Evolutionary conservation across 2,888 invertebrate species (phyloP).

Genomic region (Dolichomitus sp.): DNA sequence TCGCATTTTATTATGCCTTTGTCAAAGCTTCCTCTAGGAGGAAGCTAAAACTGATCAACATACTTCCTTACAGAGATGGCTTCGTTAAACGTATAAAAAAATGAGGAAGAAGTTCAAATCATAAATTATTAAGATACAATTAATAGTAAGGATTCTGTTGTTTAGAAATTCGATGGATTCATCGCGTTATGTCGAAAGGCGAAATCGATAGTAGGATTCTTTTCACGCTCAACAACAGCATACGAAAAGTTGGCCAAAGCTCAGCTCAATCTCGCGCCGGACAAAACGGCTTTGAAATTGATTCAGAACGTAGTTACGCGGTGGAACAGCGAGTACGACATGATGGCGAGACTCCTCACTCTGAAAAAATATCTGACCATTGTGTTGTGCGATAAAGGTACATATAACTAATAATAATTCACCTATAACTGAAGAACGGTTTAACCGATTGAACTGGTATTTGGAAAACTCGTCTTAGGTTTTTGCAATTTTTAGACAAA

Average conservation of each 20-base stretch:
- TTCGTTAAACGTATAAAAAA: no score
- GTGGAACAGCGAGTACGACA: slow-evolving; percentile 49
- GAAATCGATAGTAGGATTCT: slow-evolving; percentile 34
- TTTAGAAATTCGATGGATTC: slow-evolving; percentile 11
- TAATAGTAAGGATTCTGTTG: background rate
- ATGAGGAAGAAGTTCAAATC: no score
- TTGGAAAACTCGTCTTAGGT: no score
- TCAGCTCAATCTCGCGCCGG: slow-evolving; percentile 24
- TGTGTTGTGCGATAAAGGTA: slow-evolving; percentile 43
- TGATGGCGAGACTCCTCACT: slow-evolving; percentile 36
- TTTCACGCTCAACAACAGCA: slow-evolving; percentile 29
- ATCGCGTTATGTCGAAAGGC: slow-evolving; percentile 28
- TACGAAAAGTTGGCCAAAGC: slow-evolving; percentile 30
- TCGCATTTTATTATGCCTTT: no score
- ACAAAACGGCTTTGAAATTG: slow-evolving; percentile 16
- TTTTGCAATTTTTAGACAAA: no score
- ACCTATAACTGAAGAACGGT: no score
- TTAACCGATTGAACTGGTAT: no score
- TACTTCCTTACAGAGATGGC: no score
- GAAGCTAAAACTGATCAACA: no score
- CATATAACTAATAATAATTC: background rate
- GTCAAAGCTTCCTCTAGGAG: no score
- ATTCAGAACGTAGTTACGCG: slow-evolving; percentile 52
- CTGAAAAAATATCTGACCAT: slow-evolving; percentile 30
- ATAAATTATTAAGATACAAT: background rate